These are phyloP conservation scores for Rhagophthalmus giganteus DNA, from an alignment of 2,888 invertebrate species.

Conservation along the genomic window DNA sequence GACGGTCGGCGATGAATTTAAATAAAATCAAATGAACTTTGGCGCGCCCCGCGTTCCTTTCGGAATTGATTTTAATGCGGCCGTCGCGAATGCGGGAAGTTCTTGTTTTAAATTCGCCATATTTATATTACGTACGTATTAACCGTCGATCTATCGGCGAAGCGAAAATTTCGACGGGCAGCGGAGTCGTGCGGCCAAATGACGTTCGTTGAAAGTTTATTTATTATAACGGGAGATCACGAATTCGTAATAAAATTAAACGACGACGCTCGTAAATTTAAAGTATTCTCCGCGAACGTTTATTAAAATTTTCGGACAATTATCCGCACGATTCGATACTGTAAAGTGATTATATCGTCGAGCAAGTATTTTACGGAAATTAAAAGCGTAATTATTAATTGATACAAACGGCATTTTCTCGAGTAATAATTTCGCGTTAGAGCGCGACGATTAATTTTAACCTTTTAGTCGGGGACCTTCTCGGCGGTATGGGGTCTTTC, in stretches of 20 bases:
- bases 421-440: too few relatives aligned
- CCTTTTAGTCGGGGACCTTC: too few relatives aligned
- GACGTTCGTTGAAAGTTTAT: conserved; percentile 18
- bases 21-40: too few relatives aligned
- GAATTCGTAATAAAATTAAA: conserved; percentile 24
- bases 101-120: too few relatives aligned
- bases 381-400: conserved; percentile 9
- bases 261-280: conserved; percentile 21
- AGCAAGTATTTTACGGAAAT: conserved; percentile 16
- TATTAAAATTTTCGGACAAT: conserved; percentile 20
- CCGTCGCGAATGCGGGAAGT: too few relatives aligned
- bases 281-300: conserved; percentile 16
- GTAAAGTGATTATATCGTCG: conserved; percentile 24
- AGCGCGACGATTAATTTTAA: too few relatives aligned
- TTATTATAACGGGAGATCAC: conserved; percentile 21
- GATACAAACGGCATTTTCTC: conserved; percentile 8
- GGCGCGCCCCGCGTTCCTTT: too few relatives aligned
- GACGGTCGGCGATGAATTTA: too few relatives aligned
- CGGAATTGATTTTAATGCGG: too few relatives aligned
- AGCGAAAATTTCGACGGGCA: background rate
- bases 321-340: conserved; percentile 22
- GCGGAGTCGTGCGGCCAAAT: conserved; percentile 3
- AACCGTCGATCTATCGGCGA: too few relatives aligned
- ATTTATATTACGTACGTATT: too few relatives aligned
- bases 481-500: too few relatives aligned